A percentile compares a stretch with the other conserved stretches of the same genome.
These are phyloP conservation scores for Bungarus multicinctus DNA, from an alignment of 2,113 vertebrate species.

Conservation along the genomic window DNA sequence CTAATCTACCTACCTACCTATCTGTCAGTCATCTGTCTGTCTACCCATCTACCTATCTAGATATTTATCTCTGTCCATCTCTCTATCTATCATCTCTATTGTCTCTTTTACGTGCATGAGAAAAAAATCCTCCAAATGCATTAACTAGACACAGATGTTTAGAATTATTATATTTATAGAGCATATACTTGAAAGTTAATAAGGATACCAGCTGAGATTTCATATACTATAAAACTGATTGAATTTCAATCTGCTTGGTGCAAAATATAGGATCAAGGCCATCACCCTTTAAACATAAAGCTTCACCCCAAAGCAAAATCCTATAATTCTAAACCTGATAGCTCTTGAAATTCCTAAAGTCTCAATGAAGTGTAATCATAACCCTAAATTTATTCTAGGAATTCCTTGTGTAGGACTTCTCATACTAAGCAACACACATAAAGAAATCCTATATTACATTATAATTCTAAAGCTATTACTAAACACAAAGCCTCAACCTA, in stretches of 20 bases:
- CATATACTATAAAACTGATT: background rate
- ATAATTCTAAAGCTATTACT: background rate
- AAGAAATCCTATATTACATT: background rate
- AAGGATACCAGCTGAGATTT: background rate
- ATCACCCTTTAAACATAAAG: background rate
- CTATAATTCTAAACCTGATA: background rate
- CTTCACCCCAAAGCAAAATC: background rate
- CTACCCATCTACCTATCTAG: background rate
- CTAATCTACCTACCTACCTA: no score
- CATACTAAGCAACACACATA: background rate
- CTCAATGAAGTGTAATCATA: background rate
- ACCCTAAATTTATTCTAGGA: background rate
- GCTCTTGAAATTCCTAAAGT: background rate
- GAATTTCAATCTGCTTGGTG: background rate
- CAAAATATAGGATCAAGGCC: background rate
- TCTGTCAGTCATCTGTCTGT: no score
- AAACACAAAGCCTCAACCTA: background rate
- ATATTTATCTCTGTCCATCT: no score
- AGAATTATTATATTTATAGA: background rate
- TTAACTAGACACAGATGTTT: background rate
- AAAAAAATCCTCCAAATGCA: background rate
- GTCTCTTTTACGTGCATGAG: background rate
- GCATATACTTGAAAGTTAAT: background rate
- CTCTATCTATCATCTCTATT: background rate
- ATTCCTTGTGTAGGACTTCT: background rate